These are phyloP conservation scores for Platyscapa corneri DNA, from an alignment of 1,140 invertebrate genomes.

Conservation along the genomic window DNA sequence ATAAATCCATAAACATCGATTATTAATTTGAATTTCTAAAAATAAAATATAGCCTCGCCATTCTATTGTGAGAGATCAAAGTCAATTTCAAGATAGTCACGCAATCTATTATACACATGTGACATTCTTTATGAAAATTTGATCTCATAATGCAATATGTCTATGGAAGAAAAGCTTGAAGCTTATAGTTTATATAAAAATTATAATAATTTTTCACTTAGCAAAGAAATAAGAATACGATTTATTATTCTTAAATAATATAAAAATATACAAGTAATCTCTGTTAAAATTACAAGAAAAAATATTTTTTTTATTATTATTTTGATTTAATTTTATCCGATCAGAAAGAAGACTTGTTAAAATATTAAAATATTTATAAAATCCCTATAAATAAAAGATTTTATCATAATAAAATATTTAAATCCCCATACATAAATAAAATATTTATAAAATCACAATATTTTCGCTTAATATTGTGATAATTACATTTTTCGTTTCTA, in stretches of 20 bases:
- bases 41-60: neutral
- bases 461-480: too few relatives aligned
- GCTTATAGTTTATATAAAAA: slow-evolving; percentile 1
- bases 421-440: too few relatives aligned
- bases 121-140: slow-evolving; percentile 17
- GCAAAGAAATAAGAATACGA: neutral
- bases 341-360: too few relatives aligned
- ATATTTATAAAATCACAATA: too few relatives aligned
- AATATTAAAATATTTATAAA: too few relatives aligned
- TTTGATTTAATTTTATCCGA: too few relatives aligned
- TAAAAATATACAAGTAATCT: neutral
- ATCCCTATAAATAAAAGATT: too few relatives aligned
- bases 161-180: neutral
- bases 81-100: slow-evolving; percentile 22
- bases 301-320: neutral
- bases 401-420: too few relatives aligned
- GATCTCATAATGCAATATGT: slow-evolving; percentile 3
- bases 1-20: neutral
- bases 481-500: too few relatives aligned
- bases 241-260: neutral
- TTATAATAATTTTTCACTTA: neutral
- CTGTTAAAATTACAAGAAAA: neutral
- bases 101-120: slow-evolving; percentile 13
- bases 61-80: neutral
- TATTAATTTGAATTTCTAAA: neutral